These are phyloP conservation scores for Eubucco bourcierii DNA, from an alignment of 2,113 vertebrate species.

Conservation along the genomic window DNA sequence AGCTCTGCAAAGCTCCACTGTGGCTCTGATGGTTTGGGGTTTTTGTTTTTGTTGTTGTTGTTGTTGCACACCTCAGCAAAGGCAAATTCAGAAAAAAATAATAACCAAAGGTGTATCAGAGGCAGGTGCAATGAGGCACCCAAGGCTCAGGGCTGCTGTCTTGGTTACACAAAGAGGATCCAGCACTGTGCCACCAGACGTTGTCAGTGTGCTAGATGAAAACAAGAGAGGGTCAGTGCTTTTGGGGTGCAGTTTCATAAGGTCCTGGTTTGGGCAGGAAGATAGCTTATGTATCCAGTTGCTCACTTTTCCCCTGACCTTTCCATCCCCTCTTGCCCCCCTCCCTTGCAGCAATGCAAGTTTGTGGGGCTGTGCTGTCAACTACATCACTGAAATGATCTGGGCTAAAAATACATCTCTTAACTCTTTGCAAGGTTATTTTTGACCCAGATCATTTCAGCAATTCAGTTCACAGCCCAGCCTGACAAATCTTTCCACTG, in stretches of 20 bases:
- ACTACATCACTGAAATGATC: constrained; percentile 42
- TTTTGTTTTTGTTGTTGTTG: too few species aligned
- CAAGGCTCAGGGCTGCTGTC: not conserved
- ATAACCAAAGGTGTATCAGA: not conserved
- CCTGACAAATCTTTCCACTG: not conserved
- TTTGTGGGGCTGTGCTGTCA: constrained; percentile 23
- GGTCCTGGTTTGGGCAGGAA: not conserved
- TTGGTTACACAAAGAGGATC: not conserved
- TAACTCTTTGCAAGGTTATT: constrained; percentile 57
- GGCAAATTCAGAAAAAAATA: not conserved
- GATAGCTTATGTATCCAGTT: not conserved
- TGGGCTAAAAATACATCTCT: constrained; percentile 42
- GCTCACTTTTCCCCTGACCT: constrained; percentile 32
- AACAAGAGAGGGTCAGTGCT: not conserved
- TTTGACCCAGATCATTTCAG: constrained; percentile 51
- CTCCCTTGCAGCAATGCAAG: not conserved
- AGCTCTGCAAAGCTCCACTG: not conserved
- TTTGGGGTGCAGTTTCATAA: not conserved
- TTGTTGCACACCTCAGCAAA: not conserved
- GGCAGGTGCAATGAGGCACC: not conserved
- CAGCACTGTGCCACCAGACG: not conserved
- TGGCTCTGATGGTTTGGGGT: not conserved
- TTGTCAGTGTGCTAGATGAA: not conserved
- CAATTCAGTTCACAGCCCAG: not conserved
- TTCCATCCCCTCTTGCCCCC: not conserved